Base-by-base conservation (phyloP, 2,797 vertebrate genomes). In the Coranthus polyacanthus region DNA sequence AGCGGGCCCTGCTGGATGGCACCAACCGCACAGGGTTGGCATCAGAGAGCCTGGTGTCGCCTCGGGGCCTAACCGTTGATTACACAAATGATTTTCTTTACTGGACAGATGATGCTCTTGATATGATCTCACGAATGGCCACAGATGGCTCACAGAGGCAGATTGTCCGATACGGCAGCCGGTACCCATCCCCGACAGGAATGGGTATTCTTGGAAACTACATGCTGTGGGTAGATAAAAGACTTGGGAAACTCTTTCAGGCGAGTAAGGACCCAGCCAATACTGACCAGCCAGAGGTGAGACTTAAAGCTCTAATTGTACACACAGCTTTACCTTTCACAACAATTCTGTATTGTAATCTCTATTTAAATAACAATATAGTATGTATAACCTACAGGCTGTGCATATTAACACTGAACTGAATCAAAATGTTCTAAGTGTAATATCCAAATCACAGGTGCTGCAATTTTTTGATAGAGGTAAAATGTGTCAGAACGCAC, bases 151-250 rank as follows among this genome's bases (percentile, higher is more conserved):
- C 92, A 24, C 92, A 95, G 49, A 90, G 94, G 47, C 89, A 96
- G 91, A 94, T 97, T 37, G 82, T 98, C 37, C 94, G 95, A 8
- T 96, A 94, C 0, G 97, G 97, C 12, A 97, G 94, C 77, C 94
- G 95, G 7, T 96, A 95, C 79, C 97, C 97, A 2, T 94, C 96
- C 57, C 97, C 97, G 0, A 93, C 90, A 60, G 95, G 96, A 47
- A 89, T 98, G 82, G 93, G 95, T 18, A 70, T 98, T 75, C 96
- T 97, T 50, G 95, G 92, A 66, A 92, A 95, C 88, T 89, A 92
- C 58, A 96, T 98, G 88, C 92, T 98, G 79, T 98, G 97, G 97
- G 96, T 97, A 45, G 97, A 98, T 83, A 91, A 93, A 54, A 97
- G 95, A 75, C 92, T 98, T 63, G 95, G 94, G 63, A 98, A 97